Percentiles rank a stretch among this genome's conserved stretches.
Conservation (phyloP, 2,113 vertebrate species). For the Herpetotheres cachinnans region DNA sequence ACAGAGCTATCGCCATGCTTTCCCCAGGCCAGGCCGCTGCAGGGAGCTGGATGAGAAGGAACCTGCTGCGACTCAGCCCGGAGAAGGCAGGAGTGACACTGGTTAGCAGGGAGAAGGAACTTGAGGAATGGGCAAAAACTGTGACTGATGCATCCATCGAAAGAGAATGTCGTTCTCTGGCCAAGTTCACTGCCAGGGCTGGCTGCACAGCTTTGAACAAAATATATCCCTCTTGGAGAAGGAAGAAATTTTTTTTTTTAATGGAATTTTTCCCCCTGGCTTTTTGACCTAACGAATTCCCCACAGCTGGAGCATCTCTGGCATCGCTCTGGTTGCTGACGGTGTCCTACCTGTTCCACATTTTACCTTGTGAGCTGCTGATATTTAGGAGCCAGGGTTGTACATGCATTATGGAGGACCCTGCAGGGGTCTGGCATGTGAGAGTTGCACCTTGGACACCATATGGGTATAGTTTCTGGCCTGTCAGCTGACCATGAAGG, state of each 20-base stretch:
- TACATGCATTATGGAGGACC: not conserved
- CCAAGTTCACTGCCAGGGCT: conserved; percentile 17
- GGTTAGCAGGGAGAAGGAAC: conserved; percentile 57
- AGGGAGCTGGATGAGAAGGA: conserved; percentile 56
- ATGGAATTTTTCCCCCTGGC: not conserved
- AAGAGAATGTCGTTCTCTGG: not conserved
- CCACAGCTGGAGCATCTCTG: not conserved
- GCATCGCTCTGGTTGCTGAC: not conserved
- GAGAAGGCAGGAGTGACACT: not conserved
- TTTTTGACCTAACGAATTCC: not conserved
- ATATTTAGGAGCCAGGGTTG: not conserved
- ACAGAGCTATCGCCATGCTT: not conserved
- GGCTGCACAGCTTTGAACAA: not conserved
- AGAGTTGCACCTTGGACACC: rapidly evolving
- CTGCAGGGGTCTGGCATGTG: not conserved
- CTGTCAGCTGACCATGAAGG: not conserved
- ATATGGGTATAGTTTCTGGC: not conserved
- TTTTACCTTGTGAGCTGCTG: not conserved
- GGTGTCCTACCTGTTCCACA: not conserved
- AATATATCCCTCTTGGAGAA: not conserved
- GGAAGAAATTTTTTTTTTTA: not conserved
- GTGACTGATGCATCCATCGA: conserved; percentile 4
- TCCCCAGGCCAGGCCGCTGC: not conserved
- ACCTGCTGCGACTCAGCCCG: not conserved
- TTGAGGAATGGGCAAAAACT: conserved; percentile 58